Conservation (phyloP, 2,797 vertebrate genomes). For the Monodelphis domestica region DNA sequence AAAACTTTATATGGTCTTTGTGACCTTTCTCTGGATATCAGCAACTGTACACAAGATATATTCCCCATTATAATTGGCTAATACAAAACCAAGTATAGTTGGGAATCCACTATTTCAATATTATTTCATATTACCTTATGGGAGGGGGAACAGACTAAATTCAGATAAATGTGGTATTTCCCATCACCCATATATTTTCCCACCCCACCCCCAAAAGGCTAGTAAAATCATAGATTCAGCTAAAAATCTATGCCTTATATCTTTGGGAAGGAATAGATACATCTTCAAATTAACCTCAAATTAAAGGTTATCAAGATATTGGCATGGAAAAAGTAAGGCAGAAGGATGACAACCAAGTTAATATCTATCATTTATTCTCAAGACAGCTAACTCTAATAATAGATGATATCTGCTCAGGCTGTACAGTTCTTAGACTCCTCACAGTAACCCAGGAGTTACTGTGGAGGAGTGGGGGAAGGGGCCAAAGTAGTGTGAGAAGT, state of each 20-base stretch:
- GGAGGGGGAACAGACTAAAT: background rate
- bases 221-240: background rate
- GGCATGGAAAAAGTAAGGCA: constrained; percentile 26
- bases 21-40: background rate
- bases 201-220: background rate
- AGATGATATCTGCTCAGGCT: background rate
- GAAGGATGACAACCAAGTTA: background rate
- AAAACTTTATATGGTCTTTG: background rate
- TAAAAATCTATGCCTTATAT: background rate
- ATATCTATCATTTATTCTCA: background rate
- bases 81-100: background rate
- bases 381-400: background rate
- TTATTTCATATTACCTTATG: background rate
- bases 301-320: background rate
- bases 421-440: background rate
- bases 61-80: background rate
- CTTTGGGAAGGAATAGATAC: background rate
- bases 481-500: background rate
- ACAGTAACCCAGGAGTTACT: background rate
- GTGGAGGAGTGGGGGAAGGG: background rate
- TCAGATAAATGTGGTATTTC: background rate
- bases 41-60: background rate
- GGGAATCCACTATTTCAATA: background rate
- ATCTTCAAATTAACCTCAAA: background rate
- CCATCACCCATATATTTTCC: background rate